A percentile compares a stretch with the other conserved stretches of the same genome.
Conservation (phyloP, 2,888 invertebrate genomes). For the Mantis religiosa region DNA sequence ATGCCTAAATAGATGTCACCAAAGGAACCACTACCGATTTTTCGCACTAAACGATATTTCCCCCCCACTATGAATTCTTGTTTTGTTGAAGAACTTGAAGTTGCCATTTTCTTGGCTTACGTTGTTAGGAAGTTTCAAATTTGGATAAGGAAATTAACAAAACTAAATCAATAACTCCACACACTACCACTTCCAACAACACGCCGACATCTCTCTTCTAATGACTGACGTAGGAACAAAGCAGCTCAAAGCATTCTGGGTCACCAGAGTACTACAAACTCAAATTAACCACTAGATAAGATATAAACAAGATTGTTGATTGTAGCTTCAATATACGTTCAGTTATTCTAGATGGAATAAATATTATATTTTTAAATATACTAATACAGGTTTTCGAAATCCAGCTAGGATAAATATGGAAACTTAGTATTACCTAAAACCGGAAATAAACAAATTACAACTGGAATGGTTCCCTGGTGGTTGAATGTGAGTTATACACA, state of each 20-base stretch:
- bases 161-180: conserved; percentile 37
- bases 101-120: conserved; percentile 25
- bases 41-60: conserved; percentile 90
- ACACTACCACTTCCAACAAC: conserved; percentile 50
- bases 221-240: conserved; percentile 32
- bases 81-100: conserved; percentile 41
- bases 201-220: conserved; percentile 55
- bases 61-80: conserved; percentile 82
- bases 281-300: not conserved
- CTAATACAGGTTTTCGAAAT: no score
- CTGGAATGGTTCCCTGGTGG: no score
- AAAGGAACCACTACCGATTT: conserved; percentile 98
- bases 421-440: no score
- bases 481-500: no score
- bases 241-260: conserved; percentile 25
- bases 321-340: not conserved
- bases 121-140: conserved; percentile 22
- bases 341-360: no score
- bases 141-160: conserved; percentile 29
- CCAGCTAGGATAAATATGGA: no score
- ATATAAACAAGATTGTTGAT: not conserved
- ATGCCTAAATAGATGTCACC: conserved; percentile 98
- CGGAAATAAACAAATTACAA: no score
- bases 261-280: not conserved
- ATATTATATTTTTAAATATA: no score